Conservation (phyloP, 2,113 vertebrate species). For the Oreochromis spilurus region DNA sequence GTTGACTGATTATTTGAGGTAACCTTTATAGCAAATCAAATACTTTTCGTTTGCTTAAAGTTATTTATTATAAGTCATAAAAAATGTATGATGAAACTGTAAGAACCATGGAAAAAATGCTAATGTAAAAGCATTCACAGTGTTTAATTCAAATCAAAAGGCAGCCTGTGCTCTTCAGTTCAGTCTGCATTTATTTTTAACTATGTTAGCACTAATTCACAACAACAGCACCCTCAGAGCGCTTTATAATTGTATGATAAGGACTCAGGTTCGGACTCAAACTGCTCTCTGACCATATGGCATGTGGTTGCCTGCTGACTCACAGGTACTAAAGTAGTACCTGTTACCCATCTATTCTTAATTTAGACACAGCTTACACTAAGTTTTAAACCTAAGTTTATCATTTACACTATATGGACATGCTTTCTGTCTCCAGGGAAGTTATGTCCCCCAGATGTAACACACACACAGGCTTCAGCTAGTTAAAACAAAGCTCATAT, state of each 20-base stretch:
- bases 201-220: neutral
- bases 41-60: neutral
- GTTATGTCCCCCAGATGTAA: neutral
- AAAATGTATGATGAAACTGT: neutral
- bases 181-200: neutral
- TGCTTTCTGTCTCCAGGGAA: neutral
- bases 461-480: neutral
- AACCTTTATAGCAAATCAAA: neutral
- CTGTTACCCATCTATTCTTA: neutral
- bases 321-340: neutral
- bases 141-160: neutral
- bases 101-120: neutral
- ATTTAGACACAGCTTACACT: neutral
- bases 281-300: neutral
- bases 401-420: neutral
- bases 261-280: neutral
- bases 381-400: neutral
- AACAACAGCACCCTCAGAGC: neutral
- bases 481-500: constrained; percentile 4
- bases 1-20: neutral
- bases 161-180: neutral
- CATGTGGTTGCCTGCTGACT: neutral
- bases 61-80: neutral
- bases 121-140: neutral
- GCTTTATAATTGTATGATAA: neutral